Evolutionary conservation across 2,113 vertebrate species (phyloP).

Genomic region (Nesoenas mayeri): DNA sequence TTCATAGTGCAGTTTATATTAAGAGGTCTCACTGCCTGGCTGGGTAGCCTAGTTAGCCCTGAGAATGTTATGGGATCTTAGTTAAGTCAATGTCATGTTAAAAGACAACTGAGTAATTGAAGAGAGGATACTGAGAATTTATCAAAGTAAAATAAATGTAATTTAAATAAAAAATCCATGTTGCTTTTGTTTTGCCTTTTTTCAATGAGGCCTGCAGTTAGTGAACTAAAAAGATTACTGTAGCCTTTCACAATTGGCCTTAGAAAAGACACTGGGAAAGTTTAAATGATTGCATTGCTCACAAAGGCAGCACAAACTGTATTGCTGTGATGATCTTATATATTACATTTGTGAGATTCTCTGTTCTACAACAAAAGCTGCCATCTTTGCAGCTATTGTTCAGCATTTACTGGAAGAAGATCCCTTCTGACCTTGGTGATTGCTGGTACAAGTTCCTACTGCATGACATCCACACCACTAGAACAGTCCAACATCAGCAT

Average conservation of each 20-base stretch:
- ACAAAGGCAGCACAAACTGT: too few relatives aligned
- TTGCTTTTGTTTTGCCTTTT: neutral
- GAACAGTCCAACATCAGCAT: neutral
- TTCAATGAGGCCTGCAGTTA: neutral
- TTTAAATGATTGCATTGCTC: neutral
- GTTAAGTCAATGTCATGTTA: neutral
- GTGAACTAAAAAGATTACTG: neutral
- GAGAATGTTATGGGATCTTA: neutral
- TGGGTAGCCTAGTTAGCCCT: neutral
- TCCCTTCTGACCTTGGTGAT: neutral
- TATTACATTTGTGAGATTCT: neutral
- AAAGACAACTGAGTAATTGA: neutral
- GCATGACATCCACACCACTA: neutral
- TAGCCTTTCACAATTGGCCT: neutral
- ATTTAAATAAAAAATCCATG: neutral
- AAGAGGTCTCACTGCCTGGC: neutral
- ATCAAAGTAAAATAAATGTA: neutral
- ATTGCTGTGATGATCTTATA: rapidly evolving
- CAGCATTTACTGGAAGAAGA: neutral
- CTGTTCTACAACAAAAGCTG: neutral
- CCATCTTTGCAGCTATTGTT: neutral
- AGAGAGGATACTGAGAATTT: neutral
- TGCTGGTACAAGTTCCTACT: neutral
- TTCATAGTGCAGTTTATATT: neutral
- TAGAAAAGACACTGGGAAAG: too few relatives aligned